Conservation (phyloP, 2,797 vertebrate genomes). For the Odontamblyopus lacepedii region DNA sequence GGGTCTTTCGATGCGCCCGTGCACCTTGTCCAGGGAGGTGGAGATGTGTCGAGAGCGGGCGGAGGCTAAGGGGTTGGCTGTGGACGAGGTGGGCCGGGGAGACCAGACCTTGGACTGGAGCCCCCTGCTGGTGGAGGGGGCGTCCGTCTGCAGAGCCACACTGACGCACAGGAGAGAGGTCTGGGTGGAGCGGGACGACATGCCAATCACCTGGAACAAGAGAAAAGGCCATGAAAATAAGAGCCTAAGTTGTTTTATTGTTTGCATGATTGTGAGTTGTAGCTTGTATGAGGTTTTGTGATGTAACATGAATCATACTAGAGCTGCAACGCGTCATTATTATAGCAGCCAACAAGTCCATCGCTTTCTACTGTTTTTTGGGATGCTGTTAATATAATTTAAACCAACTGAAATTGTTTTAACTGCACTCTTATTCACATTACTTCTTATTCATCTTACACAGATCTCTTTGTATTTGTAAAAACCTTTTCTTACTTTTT, state of each 20-base stretch:
- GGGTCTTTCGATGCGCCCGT: constrained; percentile 90
- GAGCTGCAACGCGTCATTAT: too few species aligned
- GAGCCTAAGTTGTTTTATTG: background rate
- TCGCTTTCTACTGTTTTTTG: too few species aligned
- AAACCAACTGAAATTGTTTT: too few species aligned
- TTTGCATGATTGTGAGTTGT: background rate
- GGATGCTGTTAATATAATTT: too few species aligned
- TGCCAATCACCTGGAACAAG: constrained; percentile 44
- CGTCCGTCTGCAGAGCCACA: constrained; percentile 91
- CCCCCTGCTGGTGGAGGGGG: constrained; percentile 57
- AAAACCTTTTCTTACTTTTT: too few species aligned
- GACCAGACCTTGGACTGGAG: constrained; percentile 91
- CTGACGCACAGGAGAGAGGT: constrained; percentile 84
- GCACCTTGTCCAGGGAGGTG: constrained; percentile 95
- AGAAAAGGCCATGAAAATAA: background rate
- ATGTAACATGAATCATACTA: background rate
- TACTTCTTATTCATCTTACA: too few species aligned
- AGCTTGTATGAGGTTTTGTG: background rate
- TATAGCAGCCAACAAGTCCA: too few species aligned
- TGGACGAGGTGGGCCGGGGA: constrained; percentile 80
- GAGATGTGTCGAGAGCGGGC: constrained; percentile 94
- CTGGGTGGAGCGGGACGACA: constrained; percentile 86
- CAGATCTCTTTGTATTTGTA: too few species aligned
- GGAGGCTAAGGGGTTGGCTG: constrained; percentile 79
- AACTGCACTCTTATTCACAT: too few species aligned